phyloP scores from a whole-genome alignment of 2,888 invertebrate genomes.

The Pteria penguin region DNA sequence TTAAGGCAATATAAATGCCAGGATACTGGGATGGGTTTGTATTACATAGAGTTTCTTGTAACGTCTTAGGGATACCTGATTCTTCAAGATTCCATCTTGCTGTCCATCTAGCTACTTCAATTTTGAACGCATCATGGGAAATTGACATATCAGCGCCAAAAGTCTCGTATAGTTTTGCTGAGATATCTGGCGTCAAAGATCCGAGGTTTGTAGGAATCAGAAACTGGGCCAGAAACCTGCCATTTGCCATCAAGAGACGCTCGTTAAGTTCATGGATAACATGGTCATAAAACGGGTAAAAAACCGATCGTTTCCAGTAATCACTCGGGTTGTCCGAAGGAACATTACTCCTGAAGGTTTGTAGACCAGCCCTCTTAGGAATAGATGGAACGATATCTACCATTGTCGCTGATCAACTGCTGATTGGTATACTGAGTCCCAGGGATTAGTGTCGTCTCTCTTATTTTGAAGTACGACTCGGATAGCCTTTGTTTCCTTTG shows the following conservation, averaged over 20 bases:
- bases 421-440: conserved; percentile 26
- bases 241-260: conserved; percentile 19
- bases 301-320: conserved; percentile 16
- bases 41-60: conserved; percentile 27
- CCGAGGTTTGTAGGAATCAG: conserved; percentile 14
- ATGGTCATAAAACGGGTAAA: conserved; percentile 29
- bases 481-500: conserved; percentile 27
- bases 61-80: conserved; percentile 1
- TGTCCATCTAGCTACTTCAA: conserved; percentile 23
- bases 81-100: conserved; percentile 22
- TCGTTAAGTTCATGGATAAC: conserved; percentile 14
- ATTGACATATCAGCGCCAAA: conserved; percentile 18
- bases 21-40: not conserved
- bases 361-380: conserved; percentile 11
- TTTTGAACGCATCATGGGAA: not conserved
- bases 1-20: too few species aligned
- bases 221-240: conserved; percentile 22
- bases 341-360: conserved; percentile 10
- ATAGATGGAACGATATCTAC: conserved; percentile 13
- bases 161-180: conserved; percentile 6
- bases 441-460: conserved; percentile 12
- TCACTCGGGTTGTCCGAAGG: not conserved
- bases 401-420: conserved; percentile 23
- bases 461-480: conserved; percentile 17
- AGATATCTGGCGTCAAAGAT: conserved; percentile 2